Evolutionary conservation across 2,797 vertebrate species (phyloP).

Genomic region (Cynodonichthys magdalenae): DNA sequence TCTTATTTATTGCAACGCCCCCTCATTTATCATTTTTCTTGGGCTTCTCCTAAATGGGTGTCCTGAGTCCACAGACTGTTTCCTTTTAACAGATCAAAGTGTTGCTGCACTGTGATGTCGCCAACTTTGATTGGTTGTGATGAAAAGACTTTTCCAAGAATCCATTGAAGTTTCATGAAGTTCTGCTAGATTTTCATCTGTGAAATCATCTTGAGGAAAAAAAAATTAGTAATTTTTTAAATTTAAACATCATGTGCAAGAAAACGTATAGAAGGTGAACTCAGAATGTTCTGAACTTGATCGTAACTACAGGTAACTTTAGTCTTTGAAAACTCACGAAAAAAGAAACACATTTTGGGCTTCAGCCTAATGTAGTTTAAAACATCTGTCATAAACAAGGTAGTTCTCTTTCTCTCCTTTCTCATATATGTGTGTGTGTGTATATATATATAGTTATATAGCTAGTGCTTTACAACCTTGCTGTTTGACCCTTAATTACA

Average conservation of each 20-base stretch:
- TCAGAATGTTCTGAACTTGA: background rate
- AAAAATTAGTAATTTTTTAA: background rate
- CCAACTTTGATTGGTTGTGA: background rate
- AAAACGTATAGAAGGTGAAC: no score
- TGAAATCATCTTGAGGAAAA: background rate
- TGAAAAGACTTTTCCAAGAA: background rate
- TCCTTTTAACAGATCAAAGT: no score
- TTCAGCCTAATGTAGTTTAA: background rate
- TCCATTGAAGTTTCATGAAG: slow-evolving; percentile 29
- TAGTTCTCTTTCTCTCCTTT: no score
- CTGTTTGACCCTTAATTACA: slow-evolving; percentile 15
- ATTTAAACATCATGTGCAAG: background rate
- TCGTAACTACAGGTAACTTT: background rate
- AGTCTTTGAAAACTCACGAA: background rate
- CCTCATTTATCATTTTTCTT: no score
- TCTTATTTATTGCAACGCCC: no score
- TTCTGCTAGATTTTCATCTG: background rate
- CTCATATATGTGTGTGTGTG: no score
- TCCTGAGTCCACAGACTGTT: no score
- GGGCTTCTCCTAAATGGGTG: no score
- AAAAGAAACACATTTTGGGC: background rate
- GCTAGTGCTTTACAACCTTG: background rate
- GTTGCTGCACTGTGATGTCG: no score
- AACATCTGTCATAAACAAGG: background rate
- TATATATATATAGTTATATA: background rate